Evolutionary conservation across 2,888 invertebrate species (phyloP).

Genomic region (Ellobium chinense): DNA sequence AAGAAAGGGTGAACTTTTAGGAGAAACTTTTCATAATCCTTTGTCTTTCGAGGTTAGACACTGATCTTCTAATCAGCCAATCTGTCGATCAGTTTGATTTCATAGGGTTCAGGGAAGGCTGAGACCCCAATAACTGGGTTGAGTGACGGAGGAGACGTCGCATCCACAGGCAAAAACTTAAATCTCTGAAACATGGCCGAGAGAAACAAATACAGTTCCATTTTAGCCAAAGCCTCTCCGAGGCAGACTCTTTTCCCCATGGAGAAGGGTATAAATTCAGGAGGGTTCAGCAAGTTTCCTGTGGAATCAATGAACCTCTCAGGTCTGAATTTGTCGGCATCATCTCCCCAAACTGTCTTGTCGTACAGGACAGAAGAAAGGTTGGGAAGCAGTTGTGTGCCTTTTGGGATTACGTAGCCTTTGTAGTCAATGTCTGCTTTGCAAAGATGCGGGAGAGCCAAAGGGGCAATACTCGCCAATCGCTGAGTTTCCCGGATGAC

Average conservation of each 20-base stretch:
- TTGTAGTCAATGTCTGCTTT: conserved; percentile 59
- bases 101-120: not conserved
- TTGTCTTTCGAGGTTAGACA: no score
- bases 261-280: conserved; percentile 53
- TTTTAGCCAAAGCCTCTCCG: conserved; percentile 31
- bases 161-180: conserved; percentile 21
- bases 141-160: conserved; percentile 9
- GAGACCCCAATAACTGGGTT: conserved; percentile 1
- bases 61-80: no score
- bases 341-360: conserved; percentile 56
- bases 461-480: conserved; percentile 46
- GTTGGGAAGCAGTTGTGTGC: conserved; percentile 58
- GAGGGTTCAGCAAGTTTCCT: conserved; percentile 41
- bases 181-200: conserved; percentile 31
- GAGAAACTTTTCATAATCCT: no score
- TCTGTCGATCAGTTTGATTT: not conserved
- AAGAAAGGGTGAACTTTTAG: no score
- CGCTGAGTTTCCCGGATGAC: not conserved
- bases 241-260: conserved; percentile 46
- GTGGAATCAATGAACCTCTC: conserved; percentile 59
- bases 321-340: conserved; percentile 61
- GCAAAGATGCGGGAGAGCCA: conserved; percentile 13
- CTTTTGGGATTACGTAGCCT: conserved; percentile 70
- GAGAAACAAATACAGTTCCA: conserved; percentile 39
- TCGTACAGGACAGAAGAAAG: conserved; percentile 62